Percentiles rank a stretch among this genome's conserved stretches.
phyloP scores from a whole-genome alignment of 1,140 invertebrate species.

The Heterodera carotae region DNA sequence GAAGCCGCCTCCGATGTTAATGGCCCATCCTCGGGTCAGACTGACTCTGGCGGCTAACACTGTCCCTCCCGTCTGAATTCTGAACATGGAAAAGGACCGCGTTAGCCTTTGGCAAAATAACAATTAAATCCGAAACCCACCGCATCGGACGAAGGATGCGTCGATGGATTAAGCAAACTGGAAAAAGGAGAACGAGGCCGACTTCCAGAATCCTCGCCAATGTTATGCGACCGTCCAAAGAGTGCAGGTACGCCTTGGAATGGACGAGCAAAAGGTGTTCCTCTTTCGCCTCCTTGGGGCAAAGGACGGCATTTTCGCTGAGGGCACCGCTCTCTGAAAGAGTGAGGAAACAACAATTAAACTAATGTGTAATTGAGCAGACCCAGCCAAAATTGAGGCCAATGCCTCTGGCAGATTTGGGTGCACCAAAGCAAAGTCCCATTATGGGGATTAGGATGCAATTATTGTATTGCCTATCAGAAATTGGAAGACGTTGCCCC shows the following conservation, averaged over 20 bases:
- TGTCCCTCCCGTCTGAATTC: slow-evolving; percentile 80
- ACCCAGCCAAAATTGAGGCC: neutral
- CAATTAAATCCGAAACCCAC: slow-evolving; percentile 16
- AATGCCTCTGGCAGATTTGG: slow-evolving; percentile 23
- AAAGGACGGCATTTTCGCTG: slow-evolving; percentile 64
- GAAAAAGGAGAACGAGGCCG: slow-evolving; percentile 74
- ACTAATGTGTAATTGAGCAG: neutral
- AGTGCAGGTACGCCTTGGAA: slow-evolving; percentile 75
- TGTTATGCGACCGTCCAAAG: slow-evolving; percentile 65
- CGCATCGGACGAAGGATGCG: slow-evolving; percentile 75
- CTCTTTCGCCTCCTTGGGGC: slow-evolving; percentile 74
- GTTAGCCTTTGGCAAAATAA: neutral
- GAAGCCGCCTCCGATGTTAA: slow-evolving; percentile 84
- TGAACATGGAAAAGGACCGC: slow-evolving; percentile 60
- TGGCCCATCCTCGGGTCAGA: slow-evolving; percentile 79
- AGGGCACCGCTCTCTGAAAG: slow-evolving; percentile 66
- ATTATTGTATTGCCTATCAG: slow-evolving; percentile 71
- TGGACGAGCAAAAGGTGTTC: slow-evolving; percentile 76
- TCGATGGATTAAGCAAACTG: slow-evolving; percentile 77
- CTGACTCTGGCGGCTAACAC: slow-evolving; percentile 78
- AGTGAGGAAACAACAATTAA: neutral
- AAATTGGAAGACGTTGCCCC: slow-evolving; percentile 73
- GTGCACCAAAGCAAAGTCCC: too few species aligned
- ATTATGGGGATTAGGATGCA: slow-evolving; percentile 23
- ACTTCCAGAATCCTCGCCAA: slow-evolving; percentile 74